Conservation (phyloP, 2,888 invertebrate genomes). For the Drosophila neoperkinsi region DNA sequence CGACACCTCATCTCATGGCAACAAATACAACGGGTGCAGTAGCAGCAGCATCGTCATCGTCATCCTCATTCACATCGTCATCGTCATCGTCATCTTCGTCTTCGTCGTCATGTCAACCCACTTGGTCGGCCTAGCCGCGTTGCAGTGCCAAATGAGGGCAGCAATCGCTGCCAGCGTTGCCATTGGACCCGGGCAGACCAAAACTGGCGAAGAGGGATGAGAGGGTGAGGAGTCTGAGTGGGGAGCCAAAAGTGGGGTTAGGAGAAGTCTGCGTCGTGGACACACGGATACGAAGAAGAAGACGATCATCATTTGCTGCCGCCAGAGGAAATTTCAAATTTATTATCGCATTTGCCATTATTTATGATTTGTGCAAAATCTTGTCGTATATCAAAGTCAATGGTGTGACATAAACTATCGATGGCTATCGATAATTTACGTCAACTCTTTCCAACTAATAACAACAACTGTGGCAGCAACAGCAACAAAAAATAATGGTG, state of each 20-base stretch:
- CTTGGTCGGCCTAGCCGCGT: conserved; percentile 55
- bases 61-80: conserved; percentile 38
- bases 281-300: conserved; percentile 34
- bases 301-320: conserved; percentile 81
- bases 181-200: conserved; percentile 21
- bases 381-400: conserved; percentile 84
- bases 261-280: conserved; percentile 22
- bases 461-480: conserved; percentile 17
- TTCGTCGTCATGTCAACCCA: conserved; percentile 55
- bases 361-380: conserved; percentile 84
- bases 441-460: conserved; percentile 73
- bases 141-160: conserved; percentile 39
- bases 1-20: conserved; percentile 44
- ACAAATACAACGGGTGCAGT: conserved; percentile 23
- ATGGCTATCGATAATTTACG: conserved; percentile 84
- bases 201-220: neutral
- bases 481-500: conserved; percentile 37
- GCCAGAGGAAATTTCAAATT: conserved; percentile 84
- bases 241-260: neutral
- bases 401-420: conserved; percentile 81
- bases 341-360: conserved; percentile 84
- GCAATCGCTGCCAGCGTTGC: conserved; percentile 16
- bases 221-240: neutral
- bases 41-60: conserved; percentile 40
- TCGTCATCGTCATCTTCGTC: conserved; percentile 32